Percentiles rank a stretch among this genome's conserved stretches.
Evolutionary conservation across 23 tunicate species (phyloP).

Genomic region (Diplosoma virens): DNA sequence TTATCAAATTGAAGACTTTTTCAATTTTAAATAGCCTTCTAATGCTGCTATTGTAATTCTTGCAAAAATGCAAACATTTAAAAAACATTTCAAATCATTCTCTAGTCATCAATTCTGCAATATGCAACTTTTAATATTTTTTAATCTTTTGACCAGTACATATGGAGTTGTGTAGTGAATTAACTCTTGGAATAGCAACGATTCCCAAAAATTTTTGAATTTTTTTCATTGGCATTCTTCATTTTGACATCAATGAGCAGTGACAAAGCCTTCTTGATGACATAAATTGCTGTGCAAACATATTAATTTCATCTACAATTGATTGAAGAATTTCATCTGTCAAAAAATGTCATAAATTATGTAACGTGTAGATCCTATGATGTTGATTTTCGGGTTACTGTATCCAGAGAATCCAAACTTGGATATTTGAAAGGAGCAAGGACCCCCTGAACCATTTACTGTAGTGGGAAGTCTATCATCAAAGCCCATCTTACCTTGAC

Average conservation of each 20-base stretch:
- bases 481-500: too few species aligned
- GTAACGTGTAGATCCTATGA: not conserved
- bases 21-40: not conserved
- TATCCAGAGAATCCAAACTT: not conserved
- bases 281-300: constrained; percentile 8
- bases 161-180: not conserved
- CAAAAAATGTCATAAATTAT: too few species aligned
- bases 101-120: constrained; percentile 5
- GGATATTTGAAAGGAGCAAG: not conserved
- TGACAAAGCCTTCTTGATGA: not conserved
- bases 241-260: constrained; percentile 4
- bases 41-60: not conserved
- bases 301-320: not conserved
- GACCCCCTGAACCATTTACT: not conserved
- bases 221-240: not conserved
- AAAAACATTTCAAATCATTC: not conserved
- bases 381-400: not conserved
- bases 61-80: constrained; percentile 2
- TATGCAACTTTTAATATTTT: not conserved
- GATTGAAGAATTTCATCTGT: not conserved
- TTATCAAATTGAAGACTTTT: too few species aligned
- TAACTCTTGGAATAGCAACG: not conserved
- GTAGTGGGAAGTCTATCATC: not conserved
- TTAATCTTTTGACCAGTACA: not conserved
- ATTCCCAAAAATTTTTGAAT: not conserved